These are phyloP conservation scores for Drosophila tanythrix DNA, from an alignment of 2,888 invertebrate species.

Conservation along the genomic window DNA sequence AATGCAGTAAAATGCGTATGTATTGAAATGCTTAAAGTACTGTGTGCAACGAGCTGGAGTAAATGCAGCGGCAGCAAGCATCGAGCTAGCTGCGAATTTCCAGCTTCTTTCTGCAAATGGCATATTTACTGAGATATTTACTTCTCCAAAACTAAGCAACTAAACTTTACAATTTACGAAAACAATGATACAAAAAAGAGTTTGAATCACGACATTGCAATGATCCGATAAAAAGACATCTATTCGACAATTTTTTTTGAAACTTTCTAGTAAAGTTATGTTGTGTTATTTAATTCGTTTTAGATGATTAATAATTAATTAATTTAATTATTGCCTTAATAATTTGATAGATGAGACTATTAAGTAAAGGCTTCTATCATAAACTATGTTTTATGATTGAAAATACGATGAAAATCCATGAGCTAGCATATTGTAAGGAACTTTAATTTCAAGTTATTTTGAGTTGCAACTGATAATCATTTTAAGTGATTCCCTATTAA, in stretches of 20 bases:
- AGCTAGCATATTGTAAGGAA: background rate
- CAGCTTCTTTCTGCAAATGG: slow-evolving; percentile 45
- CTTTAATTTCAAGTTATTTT: background rate
- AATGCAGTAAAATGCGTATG: slow-evolving; percentile 61
- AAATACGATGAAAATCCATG: background rate
- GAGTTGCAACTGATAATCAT: background rate
- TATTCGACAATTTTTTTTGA: background rate
- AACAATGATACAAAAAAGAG: slow-evolving; percentile 9
- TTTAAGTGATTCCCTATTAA: background rate
- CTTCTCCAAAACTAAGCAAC: slow-evolving; percentile 26
- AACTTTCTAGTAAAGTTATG: too few species aligned
- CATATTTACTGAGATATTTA: slow-evolving; percentile 31
- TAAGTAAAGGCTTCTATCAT: background rate
- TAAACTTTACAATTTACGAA: slow-evolving; percentile 48
- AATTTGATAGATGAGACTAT: background rate
- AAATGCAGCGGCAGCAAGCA: slow-evolving; percentile 12
- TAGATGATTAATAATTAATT: background rate
- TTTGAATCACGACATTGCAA: background rate
- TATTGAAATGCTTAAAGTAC: slow-evolving; percentile 32
- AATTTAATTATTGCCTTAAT: background rate
- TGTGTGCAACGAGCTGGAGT: slow-evolving; percentile 18
- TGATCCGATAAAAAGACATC: background rate
- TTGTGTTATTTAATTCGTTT: background rate
- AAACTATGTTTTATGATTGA: background rate
- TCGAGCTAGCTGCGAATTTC: slow-evolving; percentile 36